Conservation (phyloP, 2,888 invertebrate genomes). For the Troides oblongomaculatus region DNA sequence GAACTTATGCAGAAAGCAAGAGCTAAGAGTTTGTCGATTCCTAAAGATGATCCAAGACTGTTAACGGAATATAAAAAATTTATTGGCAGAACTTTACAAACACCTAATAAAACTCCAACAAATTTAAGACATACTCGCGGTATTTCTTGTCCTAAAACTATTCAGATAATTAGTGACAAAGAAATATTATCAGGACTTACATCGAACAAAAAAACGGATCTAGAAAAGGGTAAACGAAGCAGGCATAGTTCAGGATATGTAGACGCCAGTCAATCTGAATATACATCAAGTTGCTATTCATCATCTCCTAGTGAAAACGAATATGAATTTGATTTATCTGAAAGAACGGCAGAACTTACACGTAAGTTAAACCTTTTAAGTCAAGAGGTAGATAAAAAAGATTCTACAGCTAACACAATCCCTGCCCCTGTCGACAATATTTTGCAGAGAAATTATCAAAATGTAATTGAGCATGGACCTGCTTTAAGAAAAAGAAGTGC, state of each 20-base stretch:
- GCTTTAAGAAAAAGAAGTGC: conserved; percentile 58
- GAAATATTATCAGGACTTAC: conserved; percentile 77
- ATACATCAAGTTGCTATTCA: conserved; percentile 76
- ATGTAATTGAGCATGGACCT: conserved; percentile 41
- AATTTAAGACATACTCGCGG: conserved; percentile 61
- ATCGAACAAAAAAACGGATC: conserved; percentile 58
- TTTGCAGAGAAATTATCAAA: conserved; percentile 19
- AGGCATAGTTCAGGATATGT: conserved; percentile 71
- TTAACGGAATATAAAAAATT: conserved; percentile 58
- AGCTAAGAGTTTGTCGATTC: conserved; percentile 73
- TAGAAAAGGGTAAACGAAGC: conserved; percentile 57
- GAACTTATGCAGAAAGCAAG: conserved; percentile 74
- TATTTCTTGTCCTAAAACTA: conserved; percentile 77
- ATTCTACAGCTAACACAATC: conserved; percentile 49
- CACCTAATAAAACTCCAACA: conserved; percentile 74
- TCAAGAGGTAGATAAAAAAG: conserved; percentile 60
- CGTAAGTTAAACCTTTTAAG: conserved; percentile 69
- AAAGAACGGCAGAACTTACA: conserved; percentile 69
- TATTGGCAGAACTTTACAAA: conserved; percentile 69
- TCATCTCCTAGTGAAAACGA: conserved; percentile 77
- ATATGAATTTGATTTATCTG: conserved; percentile 72
- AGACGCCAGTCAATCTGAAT: conserved; percentile 76
- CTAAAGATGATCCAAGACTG: conserved; percentile 72
- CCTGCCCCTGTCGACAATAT: conserved; percentile 44
- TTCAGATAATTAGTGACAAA: conserved; percentile 72